These are phyloP conservation scores for Chalcis sispes DNA, from an alignment of 2,888 invertebrate species.

Conservation along the genomic window DNA sequence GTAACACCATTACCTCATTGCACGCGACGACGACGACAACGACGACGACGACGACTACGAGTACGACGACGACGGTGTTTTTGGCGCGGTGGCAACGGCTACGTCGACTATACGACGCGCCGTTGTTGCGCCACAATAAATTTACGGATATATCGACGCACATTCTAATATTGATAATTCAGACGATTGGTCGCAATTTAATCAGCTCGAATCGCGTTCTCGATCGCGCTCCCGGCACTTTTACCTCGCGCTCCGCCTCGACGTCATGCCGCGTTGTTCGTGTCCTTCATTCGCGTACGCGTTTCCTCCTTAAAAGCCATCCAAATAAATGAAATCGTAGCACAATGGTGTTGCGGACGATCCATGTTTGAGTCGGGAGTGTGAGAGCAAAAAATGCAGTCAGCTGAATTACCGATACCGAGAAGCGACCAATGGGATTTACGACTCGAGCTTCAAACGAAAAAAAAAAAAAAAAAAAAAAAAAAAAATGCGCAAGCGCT, in stretches of 20 bases:
- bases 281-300: background rate
- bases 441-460: constrained; percentile 20
- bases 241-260: background rate
- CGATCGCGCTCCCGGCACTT: too few relatives aligned
- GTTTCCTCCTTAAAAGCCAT: constrained; percentile 31
- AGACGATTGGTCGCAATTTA: constrained; percentile 20
- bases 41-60: too few relatives aligned
- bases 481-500: background rate
- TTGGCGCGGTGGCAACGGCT: too few relatives aligned
- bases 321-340: constrained; percentile 40
- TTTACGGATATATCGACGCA: constrained; percentile 25
- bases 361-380: too few relatives aligned
- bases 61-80: too few relatives aligned
- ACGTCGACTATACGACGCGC: too few relatives aligned
- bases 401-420: constrained; percentile 44
- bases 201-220: too few relatives aligned
- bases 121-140: constrained; percentile 22
- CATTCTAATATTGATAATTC: constrained; percentile 27
- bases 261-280: background rate
- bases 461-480: too few relatives aligned
- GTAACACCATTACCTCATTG: constrained; percentile 52
- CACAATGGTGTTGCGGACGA: too few relatives aligned
- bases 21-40: background rate
- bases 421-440: constrained; percentile 15
- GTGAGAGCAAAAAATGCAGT: constrained; percentile 9